Percentiles rank a stretch among this genome's conserved stretches.
phyloP scores from a whole-genome alignment of 1,140 invertebrate species.

The Riptortus pedestris region DNA sequence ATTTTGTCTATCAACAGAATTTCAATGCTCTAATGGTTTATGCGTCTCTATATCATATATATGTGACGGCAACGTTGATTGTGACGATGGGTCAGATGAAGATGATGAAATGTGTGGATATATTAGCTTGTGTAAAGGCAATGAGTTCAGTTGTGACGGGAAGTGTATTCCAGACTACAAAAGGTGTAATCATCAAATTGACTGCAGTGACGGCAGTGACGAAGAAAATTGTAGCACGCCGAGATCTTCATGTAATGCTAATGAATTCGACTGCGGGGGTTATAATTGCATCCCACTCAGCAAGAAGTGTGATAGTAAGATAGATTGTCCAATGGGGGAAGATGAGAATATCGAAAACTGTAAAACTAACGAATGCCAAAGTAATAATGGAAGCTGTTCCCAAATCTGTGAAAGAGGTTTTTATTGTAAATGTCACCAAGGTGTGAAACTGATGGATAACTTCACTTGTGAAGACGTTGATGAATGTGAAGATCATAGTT shows the following conservation, averaged over 20 bases:
- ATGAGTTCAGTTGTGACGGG: constrained; percentile 70
- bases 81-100: constrained; percentile 72
- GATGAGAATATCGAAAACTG: constrained; percentile 54
- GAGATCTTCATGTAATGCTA: constrained; percentile 68
- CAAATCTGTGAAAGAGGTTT: constrained; percentile 75
- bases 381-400: constrained; percentile 59
- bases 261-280: constrained; percentile 61
- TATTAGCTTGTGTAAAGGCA: constrained; percentile 59
- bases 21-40: constrained; percentile 70
- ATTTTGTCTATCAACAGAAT: constrained; percentile 58
- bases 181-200: constrained; percentile 67
- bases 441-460: constrained; percentile 63
- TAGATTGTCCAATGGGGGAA: constrained; percentile 71
- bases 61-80: constrained; percentile 79
- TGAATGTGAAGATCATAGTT: constrained; percentile 75
- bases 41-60: constrained; percentile 77
- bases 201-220: constrained; percentile 74
- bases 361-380: constrained; percentile 73
- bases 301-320: constrained; percentile 75
- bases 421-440: constrained; percentile 62
- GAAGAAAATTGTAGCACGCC: constrained; percentile 63
- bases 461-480: constrained; percentile 72
- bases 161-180: constrained; percentile 72
- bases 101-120: constrained; percentile 53
- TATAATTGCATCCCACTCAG: constrained; percentile 59